Percentiles rank a stretch among this genome's conserved stretches.
phyloP scores from a whole-genome alignment of 2,888 invertebrate genomes.

The Rhyacophila evoluta region DNA sequence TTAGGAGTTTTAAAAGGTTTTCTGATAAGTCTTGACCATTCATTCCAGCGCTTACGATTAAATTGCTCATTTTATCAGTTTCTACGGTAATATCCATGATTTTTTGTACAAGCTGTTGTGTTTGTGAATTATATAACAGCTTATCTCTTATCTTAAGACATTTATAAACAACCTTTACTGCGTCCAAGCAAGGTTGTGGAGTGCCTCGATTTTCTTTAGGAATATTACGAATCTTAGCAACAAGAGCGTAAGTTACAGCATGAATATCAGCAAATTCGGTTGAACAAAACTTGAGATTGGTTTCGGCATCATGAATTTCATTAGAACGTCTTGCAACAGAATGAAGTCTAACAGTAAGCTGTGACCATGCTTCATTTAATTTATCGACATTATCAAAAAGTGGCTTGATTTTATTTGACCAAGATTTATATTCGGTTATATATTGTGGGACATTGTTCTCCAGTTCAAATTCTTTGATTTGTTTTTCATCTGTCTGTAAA shows the following conservation, averaged over 20 bases:
- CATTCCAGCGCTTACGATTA: conserved; percentile 62
- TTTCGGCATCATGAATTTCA: conserved; percentile 62
- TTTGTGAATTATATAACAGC: conserved; percentile 65
- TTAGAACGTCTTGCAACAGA: conserved; percentile 66
- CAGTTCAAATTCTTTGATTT: background rate
- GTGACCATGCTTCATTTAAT: conserved; percentile 64
- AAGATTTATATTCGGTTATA: conserved; percentile 32
- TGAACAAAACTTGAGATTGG: conserved; percentile 62
- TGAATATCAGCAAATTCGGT: conserved; percentile 64
- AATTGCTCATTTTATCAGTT: conserved; percentile 64
- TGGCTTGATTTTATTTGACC: conserved; percentile 43
- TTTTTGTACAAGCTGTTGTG: conserved; percentile 65
- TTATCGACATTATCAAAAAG: conserved; percentile 63
- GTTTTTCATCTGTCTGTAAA: conserved; percentile 56
- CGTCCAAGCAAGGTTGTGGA: conserved; percentile 66
- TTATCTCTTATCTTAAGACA: conserved; percentile 69
- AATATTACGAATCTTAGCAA: conserved; percentile 63
- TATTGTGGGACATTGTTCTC: background rate
- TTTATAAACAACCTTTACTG: conserved; percentile 70
- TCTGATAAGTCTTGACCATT: conserved; percentile 62
- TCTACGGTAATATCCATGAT: conserved; percentile 65
- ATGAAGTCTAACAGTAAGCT: conserved; percentile 65
- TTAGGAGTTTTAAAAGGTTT: conserved; percentile 60
- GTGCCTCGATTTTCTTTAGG: conserved; percentile 63
- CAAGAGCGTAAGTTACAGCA: conserved; percentile 65